Evolutionary conservation across 2,113 vertebrate species (phyloP).

Genomic region (Scartelaos histophorus): DNA sequence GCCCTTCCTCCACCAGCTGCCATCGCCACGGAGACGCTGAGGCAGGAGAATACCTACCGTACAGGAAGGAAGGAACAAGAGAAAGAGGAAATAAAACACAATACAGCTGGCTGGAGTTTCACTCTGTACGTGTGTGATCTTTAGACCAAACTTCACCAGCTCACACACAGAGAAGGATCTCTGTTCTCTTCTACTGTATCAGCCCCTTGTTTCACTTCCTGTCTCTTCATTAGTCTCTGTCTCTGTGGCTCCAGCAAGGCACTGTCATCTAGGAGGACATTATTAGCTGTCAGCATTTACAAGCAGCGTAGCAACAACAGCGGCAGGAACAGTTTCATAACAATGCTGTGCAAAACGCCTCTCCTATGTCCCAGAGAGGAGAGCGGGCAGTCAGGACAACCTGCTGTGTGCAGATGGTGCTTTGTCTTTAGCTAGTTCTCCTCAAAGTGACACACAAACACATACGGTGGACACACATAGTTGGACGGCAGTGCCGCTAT

Average conservation of each 20-base stretch:
- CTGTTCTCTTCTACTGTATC: conserved; percentile 38
- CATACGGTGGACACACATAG: conserved; percentile 33
- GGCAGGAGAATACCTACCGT: conserved; percentile 38
- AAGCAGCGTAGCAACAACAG: conserved; percentile 36
- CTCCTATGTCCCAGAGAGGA: conserved; percentile 42
- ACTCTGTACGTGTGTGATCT: conserved; percentile 28
- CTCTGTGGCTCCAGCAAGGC: conserved; percentile 55
- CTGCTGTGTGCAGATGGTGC: conserved; percentile 71
- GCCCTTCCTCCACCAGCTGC: conserved; percentile 46
- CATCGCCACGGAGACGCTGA: conserved; percentile 51
- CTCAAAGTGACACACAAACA: conserved; percentile 52
- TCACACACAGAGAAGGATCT: conserved; percentile 18
- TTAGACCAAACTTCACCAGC: conserved; percentile 45
- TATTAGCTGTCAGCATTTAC: conserved; percentile 70
- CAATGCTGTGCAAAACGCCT: conserved; percentile 54
- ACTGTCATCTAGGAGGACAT: conserved; percentile 65
- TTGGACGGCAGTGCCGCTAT: conserved; percentile 43
- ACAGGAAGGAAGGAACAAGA: conserved; percentile 43
- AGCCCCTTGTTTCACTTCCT: conserved; percentile 44
- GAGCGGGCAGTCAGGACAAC: conserved; percentile 58
- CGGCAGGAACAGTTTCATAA: conserved; percentile 57
- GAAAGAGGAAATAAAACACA: conserved; percentile 54
- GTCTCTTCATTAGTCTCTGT: conserved; percentile 54
- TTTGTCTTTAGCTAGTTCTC: conserved; percentile 65
- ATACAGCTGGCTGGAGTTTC: conserved; percentile 43